A percentile compares a stretch with the other conserved stretches of the same genome.
Evolutionary conservation across 2,888 invertebrate genomes (phyloP).

Genomic region (Leptinotarsa peninsularis): DNA sequence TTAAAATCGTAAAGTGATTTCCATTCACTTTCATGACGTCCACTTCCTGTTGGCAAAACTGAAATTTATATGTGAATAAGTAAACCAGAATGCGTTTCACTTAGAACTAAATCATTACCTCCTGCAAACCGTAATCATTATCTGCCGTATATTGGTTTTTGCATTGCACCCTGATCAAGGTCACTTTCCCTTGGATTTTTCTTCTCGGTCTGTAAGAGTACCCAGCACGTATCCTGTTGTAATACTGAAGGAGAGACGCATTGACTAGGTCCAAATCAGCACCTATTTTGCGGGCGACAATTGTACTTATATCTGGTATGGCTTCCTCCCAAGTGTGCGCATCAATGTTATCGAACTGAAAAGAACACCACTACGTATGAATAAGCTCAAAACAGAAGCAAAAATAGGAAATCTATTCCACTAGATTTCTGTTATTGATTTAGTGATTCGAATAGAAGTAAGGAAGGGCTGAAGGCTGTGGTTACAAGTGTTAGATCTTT

Average conservation of each 20-base stretch:
- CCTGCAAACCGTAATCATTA: conserved; percentile 43
- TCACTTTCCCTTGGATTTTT: conserved; percentile 34
- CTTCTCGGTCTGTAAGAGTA: conserved; percentile 37
- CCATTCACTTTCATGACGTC: conserved; percentile 38
- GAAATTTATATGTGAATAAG: neutral
- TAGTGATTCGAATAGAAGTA: too few relatives aligned
- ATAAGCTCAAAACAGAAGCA: neutral
- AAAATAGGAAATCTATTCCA: too few relatives aligned
- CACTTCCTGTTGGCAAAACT: conserved; percentile 33
- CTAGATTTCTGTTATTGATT: too few relatives aligned
- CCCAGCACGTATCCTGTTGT: conserved; percentile 36
- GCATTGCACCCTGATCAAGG: conserved; percentile 35
- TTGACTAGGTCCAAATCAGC: conserved; percentile 16
- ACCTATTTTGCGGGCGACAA: conserved; percentile 37
- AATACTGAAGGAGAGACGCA: conserved; percentile 35
- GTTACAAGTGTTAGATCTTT: too few relatives aligned
- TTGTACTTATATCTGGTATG: conserved; percentile 22
- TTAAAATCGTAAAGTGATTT: conserved; percentile 41
- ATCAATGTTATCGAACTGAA: neutral
- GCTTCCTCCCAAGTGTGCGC: conserved; percentile 21
- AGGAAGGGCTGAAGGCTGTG: too few relatives aligned
- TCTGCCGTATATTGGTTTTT: conserved; percentile 24
- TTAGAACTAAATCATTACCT: conserved; percentile 29
- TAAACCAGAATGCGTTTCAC: neutral
- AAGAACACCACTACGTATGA: neutral